Evolutionary conservation across 2,113 vertebrate genomes (phyloP), one percentile per base, ranked within the genome.

Genomic region (Suncus etruscus): DNA sequence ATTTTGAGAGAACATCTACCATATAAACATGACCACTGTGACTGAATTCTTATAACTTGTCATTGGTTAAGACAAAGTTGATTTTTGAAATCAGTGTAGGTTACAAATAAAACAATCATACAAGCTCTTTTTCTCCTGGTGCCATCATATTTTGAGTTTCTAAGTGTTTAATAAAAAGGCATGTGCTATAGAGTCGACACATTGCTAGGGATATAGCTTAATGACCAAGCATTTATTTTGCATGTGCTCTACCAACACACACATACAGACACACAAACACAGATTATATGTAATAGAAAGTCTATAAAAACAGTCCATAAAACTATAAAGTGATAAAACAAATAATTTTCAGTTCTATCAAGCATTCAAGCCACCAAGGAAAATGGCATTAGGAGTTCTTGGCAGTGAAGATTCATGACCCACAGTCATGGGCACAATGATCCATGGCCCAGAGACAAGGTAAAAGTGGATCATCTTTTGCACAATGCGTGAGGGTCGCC

Each of bases 11-110:
- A 51, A 69, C 2, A 18, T 39, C 63, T 87, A 25, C 24, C 11
- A 3, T 22, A 8, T 50, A 63, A 39, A 39, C 54, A 54, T 54
- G 54, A 54, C 54, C 11, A 16, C 54, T 14, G 12, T 54, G 54
- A 54, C 54, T 54, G 54, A 54, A 54, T 54, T 54, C 54, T 54
- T 16, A 54, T 54, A 54, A 12, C 18, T 54, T 12, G 73, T 80
- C n/a, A 61, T 54, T 72, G 27, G 76, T 65, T 84, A 77, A 82
- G 32, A 65, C 58, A 82, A 82, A 51, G 27, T 11, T 15, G 7
- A 82, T 73, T 32, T 39, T 73, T 51, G 45, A 72, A 88, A 54
- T 90, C 72, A 86, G 45, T 76, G 54, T 65, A n/a, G 6, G 20
- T 83, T 25, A 15, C 29, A 50, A 18, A 79, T 48, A 12, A 58